phyloP scores from a whole-genome alignment of 2,113 vertebrate genomes.

The Athene noctua region DNA sequence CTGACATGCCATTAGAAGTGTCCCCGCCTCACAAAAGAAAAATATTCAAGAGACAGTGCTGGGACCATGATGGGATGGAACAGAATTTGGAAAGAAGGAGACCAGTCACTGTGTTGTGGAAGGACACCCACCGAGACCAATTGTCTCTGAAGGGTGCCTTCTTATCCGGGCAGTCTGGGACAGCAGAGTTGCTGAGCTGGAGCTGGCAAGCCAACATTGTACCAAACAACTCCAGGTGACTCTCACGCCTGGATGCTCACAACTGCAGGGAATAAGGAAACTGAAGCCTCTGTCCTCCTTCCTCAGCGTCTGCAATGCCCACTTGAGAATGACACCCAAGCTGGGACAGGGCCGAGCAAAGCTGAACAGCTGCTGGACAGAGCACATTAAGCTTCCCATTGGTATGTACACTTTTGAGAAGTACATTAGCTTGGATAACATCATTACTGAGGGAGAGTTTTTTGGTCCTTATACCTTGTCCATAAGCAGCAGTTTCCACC shows the following conservation, averaged over 20 bases:
- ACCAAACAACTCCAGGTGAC: neutral
- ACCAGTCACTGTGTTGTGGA: accelerated
- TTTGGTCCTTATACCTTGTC: neutral
- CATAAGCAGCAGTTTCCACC: neutral
- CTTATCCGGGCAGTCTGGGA: neutral
- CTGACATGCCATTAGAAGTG: neutral
- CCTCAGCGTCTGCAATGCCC: neutral
- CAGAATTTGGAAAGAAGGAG: neutral
- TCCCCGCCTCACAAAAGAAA: neutral
- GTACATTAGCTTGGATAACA: neutral
- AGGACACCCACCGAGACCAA: neutral
- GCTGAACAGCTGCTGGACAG: neutral
- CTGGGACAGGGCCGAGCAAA: neutral
- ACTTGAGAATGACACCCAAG: neutral
- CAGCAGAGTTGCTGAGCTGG: neutral
- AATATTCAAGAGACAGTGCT: neutral
- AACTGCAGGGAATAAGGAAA: neutral
- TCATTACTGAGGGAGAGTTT: neutral
- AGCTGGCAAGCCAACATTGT: neutral
- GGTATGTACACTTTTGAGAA: neutral
- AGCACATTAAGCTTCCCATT: neutral
- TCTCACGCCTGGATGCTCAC: neutral
- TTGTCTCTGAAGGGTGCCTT: neutral
- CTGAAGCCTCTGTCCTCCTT: neutral
- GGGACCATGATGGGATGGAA: neutral